Percentiles rank a stretch among this genome's conserved stretches.
Conservation (phyloP, 2,113 vertebrate species). For the Cephalopterus ornatus region DNA sequence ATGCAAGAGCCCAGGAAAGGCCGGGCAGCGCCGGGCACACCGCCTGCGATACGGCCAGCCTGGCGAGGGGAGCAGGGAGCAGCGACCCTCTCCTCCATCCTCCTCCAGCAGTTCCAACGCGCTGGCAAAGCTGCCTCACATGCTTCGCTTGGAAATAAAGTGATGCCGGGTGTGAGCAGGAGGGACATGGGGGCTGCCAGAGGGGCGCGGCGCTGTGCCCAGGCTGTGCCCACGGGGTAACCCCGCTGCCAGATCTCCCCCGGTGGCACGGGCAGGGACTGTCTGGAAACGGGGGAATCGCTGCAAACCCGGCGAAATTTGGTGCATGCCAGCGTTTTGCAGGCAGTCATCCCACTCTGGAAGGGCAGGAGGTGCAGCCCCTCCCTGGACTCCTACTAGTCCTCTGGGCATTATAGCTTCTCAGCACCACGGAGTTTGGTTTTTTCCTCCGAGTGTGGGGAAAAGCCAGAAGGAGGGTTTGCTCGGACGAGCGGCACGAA, state of each 20-base stretch:
- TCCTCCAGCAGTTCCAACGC: not conserved
- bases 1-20: not conserved
- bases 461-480: not conserved
- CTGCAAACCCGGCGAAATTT: not conserved
- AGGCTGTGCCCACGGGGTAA: not conserved
- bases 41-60: not conserved
- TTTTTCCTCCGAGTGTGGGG: not conserved
- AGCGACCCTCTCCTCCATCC: not conserved
- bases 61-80: not conserved
- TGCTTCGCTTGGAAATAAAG: not conserved
- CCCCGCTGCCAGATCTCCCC: not conserved
- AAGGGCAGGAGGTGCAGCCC: not conserved
- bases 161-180: not conserved
- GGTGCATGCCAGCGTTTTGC: not conserved
- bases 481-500: not conserved
- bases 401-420: not conserved
- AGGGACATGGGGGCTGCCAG: not conserved
- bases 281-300: not conserved
- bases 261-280: not conserved
- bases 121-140: not conserved
- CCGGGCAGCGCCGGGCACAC: not conserved
- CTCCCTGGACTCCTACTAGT: not conserved
- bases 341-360: not conserved
- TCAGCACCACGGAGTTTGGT: not conserved
- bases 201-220: not conserved